Evolutionary conservation across 2,888 invertebrate species (phyloP).

Genomic region (Cloeon dipterum): DNA sequence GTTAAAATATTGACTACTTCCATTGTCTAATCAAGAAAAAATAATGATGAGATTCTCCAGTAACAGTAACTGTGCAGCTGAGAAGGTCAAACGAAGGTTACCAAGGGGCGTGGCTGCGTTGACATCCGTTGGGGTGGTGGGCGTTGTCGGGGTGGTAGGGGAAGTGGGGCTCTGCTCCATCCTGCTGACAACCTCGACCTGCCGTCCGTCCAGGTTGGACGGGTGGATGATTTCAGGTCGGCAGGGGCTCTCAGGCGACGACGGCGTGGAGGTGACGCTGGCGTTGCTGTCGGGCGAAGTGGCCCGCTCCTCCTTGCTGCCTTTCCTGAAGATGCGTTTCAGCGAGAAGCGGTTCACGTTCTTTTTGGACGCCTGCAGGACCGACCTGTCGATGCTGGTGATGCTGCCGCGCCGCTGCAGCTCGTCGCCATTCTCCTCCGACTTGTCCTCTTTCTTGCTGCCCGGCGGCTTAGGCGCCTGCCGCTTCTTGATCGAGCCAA

Average conservation of each 20-base stretch:
- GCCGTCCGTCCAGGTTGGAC: conserved; percentile 57
- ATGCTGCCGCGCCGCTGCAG: background rate
- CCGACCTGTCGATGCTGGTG: background rate
- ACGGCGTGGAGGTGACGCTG: background rate
- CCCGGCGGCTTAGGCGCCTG: conserved; percentile 5
- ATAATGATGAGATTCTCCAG: too few species aligned
- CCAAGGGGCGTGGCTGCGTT: too few species aligned
- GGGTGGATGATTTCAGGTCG: conserved; percentile 74
- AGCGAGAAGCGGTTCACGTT: conserved; percentile 47
- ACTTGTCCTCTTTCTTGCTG: background rate
- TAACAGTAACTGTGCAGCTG: too few species aligned
- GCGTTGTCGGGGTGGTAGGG: background rate
- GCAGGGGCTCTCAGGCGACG: conserved; percentile 35
- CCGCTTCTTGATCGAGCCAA: conserved; percentile 1
- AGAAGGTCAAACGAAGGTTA: too few species aligned
- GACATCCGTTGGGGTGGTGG: too few species aligned
- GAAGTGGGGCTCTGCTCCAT: background rate
- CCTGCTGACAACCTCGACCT: conserved; percentile 46
- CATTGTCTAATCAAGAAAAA: too few species aligned
- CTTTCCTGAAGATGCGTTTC: conserved; percentile 61
- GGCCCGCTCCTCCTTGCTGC: conserved; percentile 44
- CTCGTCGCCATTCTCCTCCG: background rate
- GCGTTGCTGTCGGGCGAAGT: background rate
- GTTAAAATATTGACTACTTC: too few species aligned
- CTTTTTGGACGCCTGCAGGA: conserved; percentile 16